Conservation (phyloP, 2,888 invertebrate species). For the Carabus problematicus region DNA sequence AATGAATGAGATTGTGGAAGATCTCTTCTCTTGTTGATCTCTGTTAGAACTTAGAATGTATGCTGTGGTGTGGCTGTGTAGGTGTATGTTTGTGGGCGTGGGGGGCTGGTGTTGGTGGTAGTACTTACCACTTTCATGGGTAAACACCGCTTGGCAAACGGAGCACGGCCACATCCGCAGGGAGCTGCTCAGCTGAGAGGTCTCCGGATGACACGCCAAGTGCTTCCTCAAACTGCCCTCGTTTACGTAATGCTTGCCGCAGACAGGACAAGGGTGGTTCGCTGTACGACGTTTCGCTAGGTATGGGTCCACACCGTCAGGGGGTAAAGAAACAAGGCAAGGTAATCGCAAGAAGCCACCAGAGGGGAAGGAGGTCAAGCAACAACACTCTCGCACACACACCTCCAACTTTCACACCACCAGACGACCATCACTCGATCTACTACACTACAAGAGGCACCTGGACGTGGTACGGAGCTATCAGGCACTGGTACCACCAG, state of each 20-base stretch:
- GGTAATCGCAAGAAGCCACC: conserved; percentile 50
- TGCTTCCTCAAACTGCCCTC: conserved; percentile 93
- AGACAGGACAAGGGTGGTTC: conserved; percentile 93
- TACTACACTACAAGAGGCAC: too few species aligned
- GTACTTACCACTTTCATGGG: conserved; percentile 88
- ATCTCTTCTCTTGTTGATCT: too few species aligned
- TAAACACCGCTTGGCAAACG: conserved; percentile 93
- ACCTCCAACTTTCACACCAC: too few species aligned
- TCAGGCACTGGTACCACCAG: too few species aligned
- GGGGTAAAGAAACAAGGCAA: conserved; percentile 64
- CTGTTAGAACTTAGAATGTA: too few species aligned
- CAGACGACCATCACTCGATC: too few species aligned
- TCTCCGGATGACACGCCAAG: conserved; percentile 92
- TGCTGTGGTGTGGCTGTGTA: too few species aligned
- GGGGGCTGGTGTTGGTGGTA: conserved; percentile 28
- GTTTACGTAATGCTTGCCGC: conserved; percentile 95
- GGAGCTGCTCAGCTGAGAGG: conserved; percentile 83
- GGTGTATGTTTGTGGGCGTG: too few species aligned
- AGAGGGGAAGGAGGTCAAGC: conserved; percentile 29
- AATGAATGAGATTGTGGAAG: too few species aligned
- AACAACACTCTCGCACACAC: conserved; percentile 1
- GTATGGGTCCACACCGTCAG: conserved; percentile 78
- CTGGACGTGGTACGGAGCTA: too few species aligned
- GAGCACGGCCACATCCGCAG: conserved; percentile 96
- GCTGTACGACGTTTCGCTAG: conserved; percentile 93